Percentiles rank a stretch among this genome's conserved stretches.
These are phyloP conservation scores for Nycticebus coucang DNA, from an alignment of 2,113 vertebrate species.

Conservation along the genomic window DNA sequence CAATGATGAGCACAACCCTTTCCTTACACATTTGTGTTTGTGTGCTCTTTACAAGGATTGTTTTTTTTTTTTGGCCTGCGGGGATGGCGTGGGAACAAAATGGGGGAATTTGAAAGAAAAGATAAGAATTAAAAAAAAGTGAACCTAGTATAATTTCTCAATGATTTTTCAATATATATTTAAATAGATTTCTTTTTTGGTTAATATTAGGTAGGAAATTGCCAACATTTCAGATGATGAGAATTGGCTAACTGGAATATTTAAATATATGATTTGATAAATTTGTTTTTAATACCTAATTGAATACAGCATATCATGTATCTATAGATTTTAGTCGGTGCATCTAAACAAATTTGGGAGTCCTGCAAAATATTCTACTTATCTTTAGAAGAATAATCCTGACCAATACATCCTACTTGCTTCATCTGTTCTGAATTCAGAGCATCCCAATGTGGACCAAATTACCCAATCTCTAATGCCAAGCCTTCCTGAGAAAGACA, in stretches of 20 bases:
- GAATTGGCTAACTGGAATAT: not conserved
- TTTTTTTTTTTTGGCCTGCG: not conserved
- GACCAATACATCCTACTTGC: not conserved
- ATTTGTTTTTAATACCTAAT: not conserved
- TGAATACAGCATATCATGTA: not conserved
- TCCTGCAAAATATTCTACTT: not conserved
- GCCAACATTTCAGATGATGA: not conserved
- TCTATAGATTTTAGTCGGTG: not conserved
- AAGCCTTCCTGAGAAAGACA: not conserved
- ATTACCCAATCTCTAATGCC: not conserved
- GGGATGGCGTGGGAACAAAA: no score
- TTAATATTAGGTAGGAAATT: not conserved
- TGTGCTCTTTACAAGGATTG: not conserved
- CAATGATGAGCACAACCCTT: not conserved
- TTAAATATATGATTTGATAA: constrained; percentile 18
- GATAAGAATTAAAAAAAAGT: not conserved
- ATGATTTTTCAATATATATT: not conserved
- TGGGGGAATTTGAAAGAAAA: no score
- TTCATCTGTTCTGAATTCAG: constrained; percentile 5
- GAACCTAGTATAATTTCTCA: not conserved
- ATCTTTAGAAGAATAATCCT: not conserved
- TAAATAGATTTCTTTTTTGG: not conserved
- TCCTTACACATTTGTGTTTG: not conserved
- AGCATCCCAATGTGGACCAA: not conserved
- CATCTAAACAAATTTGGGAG: not conserved